These are phyloP conservation scores for Napeogenes sylphis DNA, from an alignment of 2,888 invertebrate genomes.

Conservation along the genomic window DNA sequence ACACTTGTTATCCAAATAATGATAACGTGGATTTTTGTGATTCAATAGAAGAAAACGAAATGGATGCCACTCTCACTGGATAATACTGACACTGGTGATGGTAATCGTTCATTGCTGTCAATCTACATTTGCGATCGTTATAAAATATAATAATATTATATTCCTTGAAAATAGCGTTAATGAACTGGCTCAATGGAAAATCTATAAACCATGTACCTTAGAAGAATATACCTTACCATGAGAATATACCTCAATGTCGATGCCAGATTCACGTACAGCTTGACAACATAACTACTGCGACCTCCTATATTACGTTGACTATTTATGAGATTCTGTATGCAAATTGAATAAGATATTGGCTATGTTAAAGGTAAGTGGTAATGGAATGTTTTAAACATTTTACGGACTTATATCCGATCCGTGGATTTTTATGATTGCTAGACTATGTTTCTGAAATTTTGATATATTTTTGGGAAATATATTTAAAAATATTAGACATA, in stretches of 20 bases:
- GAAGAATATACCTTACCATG: constrained; percentile 43
- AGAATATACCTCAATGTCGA: constrained; percentile 47
- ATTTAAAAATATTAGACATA: too few species aligned
- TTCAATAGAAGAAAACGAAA: too few species aligned
- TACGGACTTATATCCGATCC: constrained; percentile 12
- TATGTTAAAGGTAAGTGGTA: constrained; percentile 8
- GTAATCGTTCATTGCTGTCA: too few species aligned
- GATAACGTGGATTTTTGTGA: too few species aligned
- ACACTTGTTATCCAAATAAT: too few species aligned
- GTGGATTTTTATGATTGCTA: background rate
- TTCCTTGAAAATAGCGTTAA: background rate
- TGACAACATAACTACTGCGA: constrained; percentile 39
- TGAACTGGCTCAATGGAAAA: constrained; percentile 8
- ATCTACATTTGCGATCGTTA: too few species aligned
- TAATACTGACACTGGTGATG: too few species aligned
- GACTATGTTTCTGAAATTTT: background rate
- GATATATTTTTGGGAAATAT: too few species aligned
- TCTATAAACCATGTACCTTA: constrained; percentile 44
- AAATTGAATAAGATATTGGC: constrained; percentile 29
- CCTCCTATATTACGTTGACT: constrained; percentile 2
- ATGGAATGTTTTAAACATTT: constrained; percentile 15
- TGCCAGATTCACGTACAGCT: constrained; percentile 39
- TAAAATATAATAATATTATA: too few species aligned
- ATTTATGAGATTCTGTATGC: constrained; percentile 17
- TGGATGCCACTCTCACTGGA: too few species aligned